phyloP scores from a whole-genome alignment of 2,797 vertebrate genomes.

The Sciurus vulgaris region DNA sequence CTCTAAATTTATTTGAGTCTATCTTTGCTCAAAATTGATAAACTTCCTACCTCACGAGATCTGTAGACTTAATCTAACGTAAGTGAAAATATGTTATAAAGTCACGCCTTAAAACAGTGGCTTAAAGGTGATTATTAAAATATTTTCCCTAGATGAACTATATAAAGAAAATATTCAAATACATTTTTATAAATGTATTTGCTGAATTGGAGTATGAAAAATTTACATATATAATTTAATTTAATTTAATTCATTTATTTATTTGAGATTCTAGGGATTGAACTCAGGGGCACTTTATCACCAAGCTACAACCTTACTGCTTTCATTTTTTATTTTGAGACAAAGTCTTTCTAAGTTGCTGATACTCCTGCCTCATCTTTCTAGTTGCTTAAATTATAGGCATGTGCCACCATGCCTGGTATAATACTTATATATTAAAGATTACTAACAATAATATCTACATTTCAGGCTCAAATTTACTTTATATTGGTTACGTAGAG shows the following conservation, averaged over 20 bases:
- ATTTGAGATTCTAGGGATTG: too few relatives aligned
- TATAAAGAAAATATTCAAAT: background rate
- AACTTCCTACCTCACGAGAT: background rate
- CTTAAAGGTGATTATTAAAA: background rate
- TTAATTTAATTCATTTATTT: too few relatives aligned
- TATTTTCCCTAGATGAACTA: background rate
- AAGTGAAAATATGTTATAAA: background rate
- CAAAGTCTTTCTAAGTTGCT: too few relatives aligned
- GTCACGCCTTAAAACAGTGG: background rate
- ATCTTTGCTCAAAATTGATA: background rate
- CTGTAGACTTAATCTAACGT: background rate
- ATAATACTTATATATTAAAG: background rate
- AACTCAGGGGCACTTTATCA: too few relatives aligned
- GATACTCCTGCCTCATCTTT: too few relatives aligned
- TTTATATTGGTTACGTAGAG: background rate
- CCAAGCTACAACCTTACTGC: too few relatives aligned
- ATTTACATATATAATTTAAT: too few relatives aligned
- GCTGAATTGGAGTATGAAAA: too few relatives aligned
- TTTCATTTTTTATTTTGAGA: too few relatives aligned
- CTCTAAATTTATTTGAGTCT: too few relatives aligned
- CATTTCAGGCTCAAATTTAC: background rate
- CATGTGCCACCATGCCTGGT: too few relatives aligned
- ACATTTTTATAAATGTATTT: background rate
- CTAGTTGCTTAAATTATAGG: too few relatives aligned
- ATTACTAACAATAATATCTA: conserved; percentile 6